Conservation (phyloP, 2,113 vertebrate species). For the Sterrhoptilus dennistouni region DNA sequence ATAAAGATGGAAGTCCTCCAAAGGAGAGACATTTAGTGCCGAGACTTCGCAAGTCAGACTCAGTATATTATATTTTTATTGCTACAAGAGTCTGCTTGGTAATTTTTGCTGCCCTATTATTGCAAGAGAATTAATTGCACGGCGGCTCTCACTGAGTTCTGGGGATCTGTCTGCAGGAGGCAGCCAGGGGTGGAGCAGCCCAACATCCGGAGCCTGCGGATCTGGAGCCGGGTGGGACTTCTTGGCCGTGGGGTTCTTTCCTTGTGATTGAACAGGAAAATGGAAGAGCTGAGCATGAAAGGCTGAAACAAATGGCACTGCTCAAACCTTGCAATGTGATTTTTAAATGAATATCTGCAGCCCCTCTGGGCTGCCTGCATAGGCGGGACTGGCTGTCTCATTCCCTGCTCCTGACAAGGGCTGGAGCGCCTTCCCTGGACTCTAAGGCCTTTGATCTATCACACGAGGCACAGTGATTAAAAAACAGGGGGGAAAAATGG, state of each 20-base stretch:
- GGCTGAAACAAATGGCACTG: neutral
- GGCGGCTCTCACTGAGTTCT: neutral
- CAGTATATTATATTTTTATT: conserved; percentile 27
- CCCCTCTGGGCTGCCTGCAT: neutral
- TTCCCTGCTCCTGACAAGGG: neutral
- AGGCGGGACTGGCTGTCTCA: neutral
- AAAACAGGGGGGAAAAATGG: neutral
- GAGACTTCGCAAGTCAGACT: neutral
- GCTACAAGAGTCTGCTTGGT: conserved; percentile 42
- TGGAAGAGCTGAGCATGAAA: neutral
- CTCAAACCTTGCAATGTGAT: neutral
- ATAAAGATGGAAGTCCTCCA: conserved; percentile 26
- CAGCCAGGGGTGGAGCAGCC: neutral
- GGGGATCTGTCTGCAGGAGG: neutral
- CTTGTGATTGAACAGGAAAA: neutral
- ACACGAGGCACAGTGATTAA: neutral
- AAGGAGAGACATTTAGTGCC: neutral
- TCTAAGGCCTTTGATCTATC: neutral
- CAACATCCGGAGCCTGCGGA: neutral
- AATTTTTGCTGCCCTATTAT: conserved; percentile 47
- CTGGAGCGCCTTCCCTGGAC: neutral
- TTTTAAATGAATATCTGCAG: neutral
- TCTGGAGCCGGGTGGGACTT: neutral
- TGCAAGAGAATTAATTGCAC: conserved; percentile 35
- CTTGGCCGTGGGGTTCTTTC: neutral